Percentiles rank a stretch among this genome's conserved stretches.
These are phyloP conservation scores for Vidua macroura DNA, from an alignment of 2,113 vertebrate genomes.

Conservation along the genomic window DNA sequence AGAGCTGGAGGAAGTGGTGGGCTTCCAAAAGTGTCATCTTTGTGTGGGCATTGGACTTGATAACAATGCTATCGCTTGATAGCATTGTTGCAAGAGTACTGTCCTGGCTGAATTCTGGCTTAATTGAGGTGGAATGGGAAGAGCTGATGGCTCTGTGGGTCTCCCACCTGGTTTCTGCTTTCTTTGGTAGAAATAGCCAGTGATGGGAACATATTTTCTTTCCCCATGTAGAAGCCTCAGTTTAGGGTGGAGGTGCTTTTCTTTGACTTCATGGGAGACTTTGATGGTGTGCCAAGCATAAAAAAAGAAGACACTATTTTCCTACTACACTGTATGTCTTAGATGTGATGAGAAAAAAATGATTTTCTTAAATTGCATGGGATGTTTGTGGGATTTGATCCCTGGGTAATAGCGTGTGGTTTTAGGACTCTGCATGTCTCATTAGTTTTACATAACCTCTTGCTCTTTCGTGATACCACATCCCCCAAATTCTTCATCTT, in stretches of 20 bases:
- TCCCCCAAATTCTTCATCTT: constrained; percentile 1
- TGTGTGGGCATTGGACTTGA: not conserved
- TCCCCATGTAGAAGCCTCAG: not conserved
- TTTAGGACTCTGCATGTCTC: constrained; percentile 47
- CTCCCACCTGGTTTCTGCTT: constrained; percentile 19
- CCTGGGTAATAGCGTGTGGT: constrained; percentile 38
- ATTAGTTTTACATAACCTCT: constrained; percentile 51
- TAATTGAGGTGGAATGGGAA: not conserved
- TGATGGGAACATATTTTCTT: not conserved
- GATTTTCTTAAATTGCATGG: constrained; percentile 24
- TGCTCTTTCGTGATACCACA: constrained; percentile 18
- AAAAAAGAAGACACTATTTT: not conserved
- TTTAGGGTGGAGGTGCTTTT: constrained; percentile 48
- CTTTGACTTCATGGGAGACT: constrained; percentile 26
- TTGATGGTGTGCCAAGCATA: constrained; percentile 38
- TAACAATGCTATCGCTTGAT: not conserved
- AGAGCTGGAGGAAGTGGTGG: not conserved
- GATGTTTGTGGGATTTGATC: constrained; percentile 43
- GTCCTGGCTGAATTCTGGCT: not conserved
- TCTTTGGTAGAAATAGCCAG: not conserved
- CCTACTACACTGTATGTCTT: constrained; percentile 7
- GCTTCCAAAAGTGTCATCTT: not conserved
- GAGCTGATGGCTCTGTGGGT: not conserved
- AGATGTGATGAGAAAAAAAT: constrained; percentile 50
- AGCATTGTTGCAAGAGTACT: not conserved